Base-by-base conservation (phyloP, 92 coral and sea anemone species). In the Epizoanthus rinbou region DNA sequence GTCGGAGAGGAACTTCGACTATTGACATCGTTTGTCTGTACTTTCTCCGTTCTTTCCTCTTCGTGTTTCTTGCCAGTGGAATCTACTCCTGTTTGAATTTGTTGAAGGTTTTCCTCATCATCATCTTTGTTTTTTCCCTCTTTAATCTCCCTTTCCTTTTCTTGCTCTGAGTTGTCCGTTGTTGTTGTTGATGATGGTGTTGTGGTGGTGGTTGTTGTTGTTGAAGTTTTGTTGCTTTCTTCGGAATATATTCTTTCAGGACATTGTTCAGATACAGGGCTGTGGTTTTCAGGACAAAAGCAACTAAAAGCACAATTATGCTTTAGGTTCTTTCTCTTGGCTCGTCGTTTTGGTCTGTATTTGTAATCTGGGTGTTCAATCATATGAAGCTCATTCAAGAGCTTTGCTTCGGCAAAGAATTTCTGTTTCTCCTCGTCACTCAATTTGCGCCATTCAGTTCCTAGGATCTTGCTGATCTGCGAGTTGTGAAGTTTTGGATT, bases 351-450 rank as follows among this genome's bases (percentile, higher is more conserved):
- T 4, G 97, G 97, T 19, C 97, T 83, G 67, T 93, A 93, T 47
- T 93, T 93, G 80, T 93, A 93, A 69, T 93, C 95, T 22, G 97
- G 97, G 22, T 93, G 95, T 47, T 93, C 97, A 25, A 93, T 93
- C 93, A 93, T 89, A 74, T 93, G 97, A 7, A 93, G 76, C 75
- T 93, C 97, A 59, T 86, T 93, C 78, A 93, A 43, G 19, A 93
- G 84, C 82, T 93, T 93, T 14, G 97, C 94, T 76, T 93, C 95
- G n/a, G 97, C 97, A 60, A 93, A 93, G 64, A 88, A 93, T 85
- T 82, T 93, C 69, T 93, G 97, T 33, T 90, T 88, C 67, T 93
- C 97, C 3, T 93, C 97, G 73, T 84, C 87, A 4, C 85, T 57
- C 37, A 91, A 56, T 23, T 89, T 91, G 11, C 93, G 74, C 97